Evolutionary conservation across 2,113 vertebrate genomes (phyloP).

Genomic region (Sander lucioperca): DNA sequence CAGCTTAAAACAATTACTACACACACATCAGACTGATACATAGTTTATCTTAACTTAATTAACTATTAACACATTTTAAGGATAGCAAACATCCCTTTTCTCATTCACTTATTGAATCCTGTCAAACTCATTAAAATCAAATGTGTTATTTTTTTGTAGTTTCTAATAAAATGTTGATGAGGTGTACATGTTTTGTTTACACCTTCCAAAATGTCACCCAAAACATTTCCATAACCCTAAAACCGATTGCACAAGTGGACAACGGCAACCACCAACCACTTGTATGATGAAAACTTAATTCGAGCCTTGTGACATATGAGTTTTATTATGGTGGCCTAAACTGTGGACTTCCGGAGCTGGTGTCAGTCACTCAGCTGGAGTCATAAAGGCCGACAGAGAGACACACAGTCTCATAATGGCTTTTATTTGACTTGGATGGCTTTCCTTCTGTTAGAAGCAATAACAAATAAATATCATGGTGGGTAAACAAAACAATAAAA

Average conservation of each 20-base stretch:
- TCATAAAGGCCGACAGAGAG: slow-evolving; percentile 58
- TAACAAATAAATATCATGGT: slow-evolving; percentile 69
- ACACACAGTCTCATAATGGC: slow-evolving; percentile 67
- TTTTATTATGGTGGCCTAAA: slow-evolving; percentile 50
- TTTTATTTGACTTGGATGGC: slow-evolving; percentile 74
- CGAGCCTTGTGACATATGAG: slow-evolving; percentile 39
- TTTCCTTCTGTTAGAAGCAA: slow-evolving; percentile 70
- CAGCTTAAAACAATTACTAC: slow-evolving; percentile 3
- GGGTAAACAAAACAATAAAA: slow-evolving; percentile 85
- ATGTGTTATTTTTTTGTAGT: background rate
- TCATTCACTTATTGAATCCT: background rate
- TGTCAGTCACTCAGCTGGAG: slow-evolving; percentile 67
- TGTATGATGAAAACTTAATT: slow-evolving; percentile 36
- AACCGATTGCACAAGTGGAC: slow-evolving; percentile 37
- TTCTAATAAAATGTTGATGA: slow-evolving; percentile 15
- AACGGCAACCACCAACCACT: slow-evolving; percentile 17
- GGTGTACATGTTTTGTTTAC: slow-evolving; percentile 32
- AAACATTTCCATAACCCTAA: slow-evolving; percentile 8
- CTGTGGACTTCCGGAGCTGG: slow-evolving; percentile 45
- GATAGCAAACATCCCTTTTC: background rate
- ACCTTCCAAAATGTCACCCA: slow-evolving; percentile 27
- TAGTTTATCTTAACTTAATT: background rate
- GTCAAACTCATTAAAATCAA: background rate
- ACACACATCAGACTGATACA: background rate
- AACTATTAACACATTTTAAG: background rate